Percentiles rank a stretch among this genome's conserved stretches.
Evolutionary conservation across 37 sponge, comb jelly and placozoan species (phyloP).

Genomic region (Spongia lamella): DNA sequence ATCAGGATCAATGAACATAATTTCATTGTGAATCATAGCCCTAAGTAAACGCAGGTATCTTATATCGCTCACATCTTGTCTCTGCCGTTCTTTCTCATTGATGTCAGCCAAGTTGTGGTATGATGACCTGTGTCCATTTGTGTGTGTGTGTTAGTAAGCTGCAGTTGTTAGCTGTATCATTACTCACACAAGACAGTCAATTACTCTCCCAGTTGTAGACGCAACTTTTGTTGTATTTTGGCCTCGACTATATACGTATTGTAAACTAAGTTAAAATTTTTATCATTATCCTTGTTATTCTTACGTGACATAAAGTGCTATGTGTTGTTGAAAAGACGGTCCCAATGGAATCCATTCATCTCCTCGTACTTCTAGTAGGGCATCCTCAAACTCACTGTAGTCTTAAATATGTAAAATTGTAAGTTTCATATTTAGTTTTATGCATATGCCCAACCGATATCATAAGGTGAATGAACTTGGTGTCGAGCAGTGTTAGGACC

Average conservation of each 20-base stretch:
- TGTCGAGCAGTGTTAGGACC: slow-evolving; percentile 54
- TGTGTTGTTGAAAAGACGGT: slow-evolving; percentile 57
- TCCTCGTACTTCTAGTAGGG: background rate
- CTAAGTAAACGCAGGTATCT: slow-evolving; percentile 37
- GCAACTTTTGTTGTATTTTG: background rate
- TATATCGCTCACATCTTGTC: too few species aligned
- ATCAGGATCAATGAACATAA: slow-evolving; percentile 61
- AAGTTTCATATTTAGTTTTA: background rate
- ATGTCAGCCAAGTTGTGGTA: too few species aligned
- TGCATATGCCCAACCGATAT: background rate
- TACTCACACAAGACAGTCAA: slow-evolving; percentile 23
- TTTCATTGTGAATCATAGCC: slow-evolving; percentile 70
- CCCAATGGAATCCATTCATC: slow-evolving; percentile 61
- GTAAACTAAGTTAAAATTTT: background rate
- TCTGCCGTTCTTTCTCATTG: too few species aligned
- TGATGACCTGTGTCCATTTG: too few species aligned
- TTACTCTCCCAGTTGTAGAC: background rate
- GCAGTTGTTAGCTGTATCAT: background rate
- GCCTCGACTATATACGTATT: background rate
- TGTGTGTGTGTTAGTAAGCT: too few species aligned
- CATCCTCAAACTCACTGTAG: slow-evolving; percentile 46
- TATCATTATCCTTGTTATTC: background rate
- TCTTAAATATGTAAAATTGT: background rate
- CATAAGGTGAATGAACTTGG: slow-evolving; percentile 16
- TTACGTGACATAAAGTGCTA: slow-evolving; percentile 16